Percentiles rank a stretch among this genome's conserved stretches.
Evolutionary conservation across 2,113 vertebrate species (phyloP).

Genomic region (Tilapia sparmanii): DNA sequence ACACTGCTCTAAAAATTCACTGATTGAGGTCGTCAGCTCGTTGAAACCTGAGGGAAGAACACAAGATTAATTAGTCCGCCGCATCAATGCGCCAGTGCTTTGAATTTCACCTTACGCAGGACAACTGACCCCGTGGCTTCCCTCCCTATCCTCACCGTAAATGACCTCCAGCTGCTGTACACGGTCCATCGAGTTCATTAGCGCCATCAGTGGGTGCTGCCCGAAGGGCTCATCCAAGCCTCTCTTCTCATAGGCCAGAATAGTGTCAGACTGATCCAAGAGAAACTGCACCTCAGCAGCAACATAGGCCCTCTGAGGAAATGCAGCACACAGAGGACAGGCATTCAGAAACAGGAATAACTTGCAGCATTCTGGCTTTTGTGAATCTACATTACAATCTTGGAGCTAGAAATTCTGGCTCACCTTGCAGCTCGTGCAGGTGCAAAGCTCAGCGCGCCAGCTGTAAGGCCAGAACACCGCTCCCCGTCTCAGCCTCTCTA

Average conservation of each 20-base stretch:
- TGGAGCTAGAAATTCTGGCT: neutral
- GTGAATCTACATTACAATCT: neutral
- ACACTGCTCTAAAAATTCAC: slow-evolving; percentile 83
- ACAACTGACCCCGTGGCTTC: neutral
- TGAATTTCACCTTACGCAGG: neutral
- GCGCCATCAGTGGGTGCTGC: slow-evolving; percentile 85
- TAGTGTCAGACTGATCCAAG: slow-evolving; percentile 87
- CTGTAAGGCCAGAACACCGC: slow-evolving; percentile 87
- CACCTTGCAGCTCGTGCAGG: slow-evolving; percentile 85
- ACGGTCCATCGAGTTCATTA: slow-evolving; percentile 81
- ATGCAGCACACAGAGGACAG: neutral
- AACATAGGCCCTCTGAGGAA: slow-evolving; percentile 80
- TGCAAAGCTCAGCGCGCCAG: slow-evolving; percentile 88
- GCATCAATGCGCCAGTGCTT: neutral
- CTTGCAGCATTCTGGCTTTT: neutral
- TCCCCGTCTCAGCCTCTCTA: slow-evolving; percentile 58
- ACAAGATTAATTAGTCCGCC: neutral
- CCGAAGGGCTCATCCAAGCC: slow-evolving; percentile 76
- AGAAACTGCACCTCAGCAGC: slow-evolving; percentile 84
- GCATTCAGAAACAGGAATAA: neutral
- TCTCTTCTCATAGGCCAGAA: slow-evolving; percentile 89
- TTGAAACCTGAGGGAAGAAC: slow-evolving; percentile 78
- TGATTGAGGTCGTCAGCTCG: slow-evolving; percentile 84
- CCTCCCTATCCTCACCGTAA: slow-evolving; percentile 75
- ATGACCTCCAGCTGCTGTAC: slow-evolving; percentile 93